Conservation (phyloP, 1,140 invertebrate genomes). For the Apis dorsata region DNA sequence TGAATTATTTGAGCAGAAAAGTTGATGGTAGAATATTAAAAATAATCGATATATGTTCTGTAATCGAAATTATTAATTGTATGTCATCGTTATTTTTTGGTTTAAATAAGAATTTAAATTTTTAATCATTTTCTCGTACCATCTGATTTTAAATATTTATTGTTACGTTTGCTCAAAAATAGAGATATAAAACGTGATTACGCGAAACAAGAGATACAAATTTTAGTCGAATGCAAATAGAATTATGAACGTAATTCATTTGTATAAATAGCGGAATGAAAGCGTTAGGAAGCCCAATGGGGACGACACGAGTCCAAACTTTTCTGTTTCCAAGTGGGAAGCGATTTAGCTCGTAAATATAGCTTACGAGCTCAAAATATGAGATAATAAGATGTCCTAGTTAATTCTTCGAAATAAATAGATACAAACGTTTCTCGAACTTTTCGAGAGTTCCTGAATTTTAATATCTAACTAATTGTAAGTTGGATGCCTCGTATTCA, state of each 20-base stretch:
- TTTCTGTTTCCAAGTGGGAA: conserved; percentile 56
- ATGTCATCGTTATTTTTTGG: too few species aligned
- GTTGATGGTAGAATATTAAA: too few species aligned
- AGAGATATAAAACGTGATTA: too few species aligned
- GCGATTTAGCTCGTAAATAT: conserved; percentile 68
- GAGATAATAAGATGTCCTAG: conserved; percentile 70
- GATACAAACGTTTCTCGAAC: conserved; percentile 6
- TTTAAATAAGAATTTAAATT: too few species aligned
- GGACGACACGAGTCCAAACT: conserved; percentile 52
- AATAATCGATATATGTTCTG: too few species aligned
- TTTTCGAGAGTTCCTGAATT: background rate
- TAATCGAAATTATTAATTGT: too few species aligned
- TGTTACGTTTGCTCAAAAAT: too few species aligned
- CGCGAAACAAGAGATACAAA: too few species aligned
- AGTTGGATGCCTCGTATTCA: too few species aligned
- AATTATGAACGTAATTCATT: conserved; percentile 36
- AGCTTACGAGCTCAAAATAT: conserved; percentile 71
- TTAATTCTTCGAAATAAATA: conserved; percentile 66
- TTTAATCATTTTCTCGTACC: too few species aligned
- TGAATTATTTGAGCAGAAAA: too few species aligned
- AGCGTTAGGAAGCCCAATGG: conserved; percentile 11
- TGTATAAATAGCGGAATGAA: conserved; percentile 52
- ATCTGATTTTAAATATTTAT: too few species aligned
- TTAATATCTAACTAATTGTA: background rate
- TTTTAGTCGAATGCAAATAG: conserved; percentile 9